Conservation (phyloP, 2,888 invertebrate genomes). For the Erebia aethiops region DNA sequence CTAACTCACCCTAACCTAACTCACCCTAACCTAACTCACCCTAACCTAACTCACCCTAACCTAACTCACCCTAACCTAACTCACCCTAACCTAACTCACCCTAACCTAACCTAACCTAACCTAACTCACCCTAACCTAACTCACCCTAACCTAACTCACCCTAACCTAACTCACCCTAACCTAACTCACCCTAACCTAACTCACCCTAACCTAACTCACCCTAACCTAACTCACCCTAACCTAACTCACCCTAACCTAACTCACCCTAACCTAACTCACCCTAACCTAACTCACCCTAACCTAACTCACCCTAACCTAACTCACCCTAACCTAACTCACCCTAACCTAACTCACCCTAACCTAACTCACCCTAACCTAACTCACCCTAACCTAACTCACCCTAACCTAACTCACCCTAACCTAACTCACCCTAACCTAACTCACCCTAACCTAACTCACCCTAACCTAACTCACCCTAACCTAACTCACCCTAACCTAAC, state of each 20-base stretch:
- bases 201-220: conserved; percentile 28
- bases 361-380: no score
- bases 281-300: no score
- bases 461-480: no score
- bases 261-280: no score
- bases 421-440: no score
- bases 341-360: no score
- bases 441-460: no score
- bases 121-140: conserved; percentile 38
- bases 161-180: conserved; percentile 38
- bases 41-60: conserved; percentile 36
- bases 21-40: conserved; percentile 28
- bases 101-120: conserved; percentile 40
- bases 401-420: no score
- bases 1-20: conserved; percentile 33
- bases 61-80: conserved; percentile 38
- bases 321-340: no score
- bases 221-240: conserved; percentile 24
- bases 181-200: conserved; percentile 42
- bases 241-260: conserved; percentile 24
- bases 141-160: conserved; percentile 37
- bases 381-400: no score
- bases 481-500: no score
- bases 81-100: conserved; percentile 38
- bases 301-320: no score